phyloP scores from a whole-genome alignment of 1,140 invertebrate species.

The Oedothorax gibbosus region DNA sequence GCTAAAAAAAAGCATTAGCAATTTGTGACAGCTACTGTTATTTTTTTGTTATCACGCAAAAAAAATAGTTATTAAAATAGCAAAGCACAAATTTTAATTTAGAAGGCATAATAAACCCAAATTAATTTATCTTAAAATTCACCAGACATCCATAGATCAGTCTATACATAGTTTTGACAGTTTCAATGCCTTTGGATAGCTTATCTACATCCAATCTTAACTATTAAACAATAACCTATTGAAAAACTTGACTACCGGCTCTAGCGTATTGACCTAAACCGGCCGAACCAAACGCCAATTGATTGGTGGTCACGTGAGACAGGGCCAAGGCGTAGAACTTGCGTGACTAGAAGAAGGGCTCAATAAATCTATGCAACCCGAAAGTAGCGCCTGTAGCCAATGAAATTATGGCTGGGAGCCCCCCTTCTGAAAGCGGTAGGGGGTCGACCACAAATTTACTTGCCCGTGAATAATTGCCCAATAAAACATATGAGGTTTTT shows the following conservation, averaged over 20 bases:
- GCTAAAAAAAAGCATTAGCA: no score
- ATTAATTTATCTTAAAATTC: no score
- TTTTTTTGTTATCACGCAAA: no score
- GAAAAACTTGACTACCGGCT: neutral
- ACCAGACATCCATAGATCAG: no score
- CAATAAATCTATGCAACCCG: constrained; percentile 54
- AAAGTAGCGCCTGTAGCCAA: constrained; percentile 57
- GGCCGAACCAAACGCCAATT: constrained; percentile 35
- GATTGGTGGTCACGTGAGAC: constrained; percentile 59
- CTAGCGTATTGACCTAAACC: constrained; percentile 46
- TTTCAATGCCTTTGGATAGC: no score
- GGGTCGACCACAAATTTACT: constrained; percentile 12
- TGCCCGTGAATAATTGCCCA: neutral
- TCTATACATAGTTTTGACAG: no score
- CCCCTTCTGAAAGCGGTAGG: constrained; percentile 22
- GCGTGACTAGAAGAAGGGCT: constrained; percentile 55
- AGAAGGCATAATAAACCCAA: no score
- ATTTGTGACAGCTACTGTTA: no score
- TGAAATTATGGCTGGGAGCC: constrained; percentile 53
- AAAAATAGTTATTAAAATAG: no score
- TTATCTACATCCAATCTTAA: no score
- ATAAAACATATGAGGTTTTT: neutral
- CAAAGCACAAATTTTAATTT: no score
- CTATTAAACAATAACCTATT: no score
- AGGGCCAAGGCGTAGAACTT: constrained; percentile 46